A percentile compares a stretch with the other conserved stretches of the same genome.
Conservation (phyloP, 92 coral and sea anemone genomes). For the Montipora capitata region DNA sequence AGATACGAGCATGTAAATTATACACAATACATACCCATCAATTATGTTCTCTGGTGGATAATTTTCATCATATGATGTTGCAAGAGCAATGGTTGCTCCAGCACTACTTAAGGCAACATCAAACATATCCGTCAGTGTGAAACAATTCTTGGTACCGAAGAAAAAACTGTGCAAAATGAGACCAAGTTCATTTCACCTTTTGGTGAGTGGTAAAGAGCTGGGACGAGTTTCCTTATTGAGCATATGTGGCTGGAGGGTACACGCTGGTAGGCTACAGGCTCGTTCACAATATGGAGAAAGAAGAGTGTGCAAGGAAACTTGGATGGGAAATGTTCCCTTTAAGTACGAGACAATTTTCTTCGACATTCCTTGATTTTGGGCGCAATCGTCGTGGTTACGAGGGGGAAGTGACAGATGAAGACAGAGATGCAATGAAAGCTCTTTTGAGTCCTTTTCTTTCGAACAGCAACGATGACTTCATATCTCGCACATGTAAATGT, state of each 20-base stretch:
- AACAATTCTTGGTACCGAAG: not conserved
- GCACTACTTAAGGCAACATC: slow-evolving; percentile 92
- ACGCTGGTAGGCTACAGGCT: slow-evolving; percentile 26
- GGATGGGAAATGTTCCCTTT: slow-evolving; percentile 5
- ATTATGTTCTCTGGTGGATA: slow-evolving; percentile 97
- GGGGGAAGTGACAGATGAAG: not conserved
- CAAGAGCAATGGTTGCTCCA: slow-evolving; percentile 91
- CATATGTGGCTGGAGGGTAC: not conserved
- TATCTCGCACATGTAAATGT: not conserved
- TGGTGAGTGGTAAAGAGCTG: not conserved
- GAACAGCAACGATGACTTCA: not conserved
- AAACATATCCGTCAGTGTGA: slow-evolving; percentile 71
- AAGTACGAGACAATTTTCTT: slow-evolving; percentile 32
- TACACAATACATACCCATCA: slow-evolving; percentile 83
- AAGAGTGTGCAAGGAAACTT: not conserved
- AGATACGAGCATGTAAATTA: not conserved
- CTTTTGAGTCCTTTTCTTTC: slow-evolving; percentile 13
- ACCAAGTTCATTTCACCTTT: not conserved
- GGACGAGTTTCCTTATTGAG: not conserved
- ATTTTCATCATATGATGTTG: slow-evolving; percentile 89
- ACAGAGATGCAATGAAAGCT: slow-evolving; percentile 16
- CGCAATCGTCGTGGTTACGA: slow-evolving; percentile 46
- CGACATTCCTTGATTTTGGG: slow-evolving; percentile 45
- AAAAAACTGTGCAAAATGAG: not conserved
- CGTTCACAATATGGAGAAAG: slow-evolving; percentile 38